Conservation (phyloP, 2,888 invertebrate species). For the Blera fallax region DNA sequence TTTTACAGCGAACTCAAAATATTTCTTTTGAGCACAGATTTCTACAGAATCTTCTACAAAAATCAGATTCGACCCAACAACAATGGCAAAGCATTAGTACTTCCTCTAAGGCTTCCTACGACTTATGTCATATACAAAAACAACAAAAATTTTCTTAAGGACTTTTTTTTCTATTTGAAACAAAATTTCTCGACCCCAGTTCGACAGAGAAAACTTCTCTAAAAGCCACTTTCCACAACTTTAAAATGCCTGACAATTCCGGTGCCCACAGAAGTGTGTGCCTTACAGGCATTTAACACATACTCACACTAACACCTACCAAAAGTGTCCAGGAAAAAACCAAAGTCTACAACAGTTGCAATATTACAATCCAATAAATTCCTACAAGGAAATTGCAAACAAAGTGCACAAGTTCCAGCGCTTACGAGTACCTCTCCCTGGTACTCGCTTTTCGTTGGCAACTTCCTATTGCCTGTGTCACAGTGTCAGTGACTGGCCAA, state of each 20-base stretch:
- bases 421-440: background rate
- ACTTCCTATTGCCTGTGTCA: constrained; percentile 44
- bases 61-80: no score
- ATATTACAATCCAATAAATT: constrained; percentile 73
- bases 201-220: background rate
- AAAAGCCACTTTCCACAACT: constrained; percentile 6
- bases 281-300: constrained; percentile 32
- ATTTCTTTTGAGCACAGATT: no score
- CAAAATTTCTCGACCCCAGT: background rate
- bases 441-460: background rate
- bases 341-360: constrained; percentile 67
- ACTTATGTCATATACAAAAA: background rate
- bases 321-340: constrained; percentile 25
- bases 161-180: background rate
- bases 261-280: constrained; percentile 13
- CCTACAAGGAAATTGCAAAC: constrained; percentile 79
- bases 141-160: no score
- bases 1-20: no score
- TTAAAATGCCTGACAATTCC: constrained; percentile 14
- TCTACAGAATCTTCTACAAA: no score
- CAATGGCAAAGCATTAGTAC: no score
- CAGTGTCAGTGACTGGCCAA: constrained; percentile 39
- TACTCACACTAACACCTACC: constrained; percentile 8
- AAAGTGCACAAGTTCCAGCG: constrained; percentile 76
- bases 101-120: background rate